These are phyloP conservation scores for Microctenopoma steveboyesi DNA, from an alignment of 2,797 vertebrate genomes.

Conservation along the genomic window DNA sequence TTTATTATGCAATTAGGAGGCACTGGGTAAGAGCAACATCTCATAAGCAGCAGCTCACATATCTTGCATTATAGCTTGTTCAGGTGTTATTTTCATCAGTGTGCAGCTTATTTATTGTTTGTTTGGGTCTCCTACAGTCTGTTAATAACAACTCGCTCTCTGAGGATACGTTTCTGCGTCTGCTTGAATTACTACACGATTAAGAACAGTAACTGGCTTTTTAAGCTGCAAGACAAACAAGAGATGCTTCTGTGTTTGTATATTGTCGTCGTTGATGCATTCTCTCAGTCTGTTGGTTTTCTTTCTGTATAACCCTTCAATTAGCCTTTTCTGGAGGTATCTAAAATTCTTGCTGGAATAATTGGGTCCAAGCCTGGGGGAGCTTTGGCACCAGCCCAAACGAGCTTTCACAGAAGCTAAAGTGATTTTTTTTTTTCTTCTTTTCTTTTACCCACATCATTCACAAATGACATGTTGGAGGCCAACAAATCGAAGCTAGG, in stretches of 20 bases:
- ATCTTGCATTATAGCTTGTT: slow-evolving; percentile 46
- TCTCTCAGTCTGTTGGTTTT: slow-evolving; percentile 35
- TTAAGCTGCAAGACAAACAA: slow-evolving; percentile 11
- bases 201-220: slow-evolving; percentile 22
- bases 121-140: slow-evolving; percentile 44
- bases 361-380: slow-evolving; percentile 60
- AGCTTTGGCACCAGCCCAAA: slow-evolving; percentile 58
- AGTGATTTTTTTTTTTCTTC: slow-evolving; percentile 21
- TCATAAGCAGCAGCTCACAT: slow-evolving; percentile 46
- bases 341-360: slow-evolving; percentile 50
- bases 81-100: slow-evolving; percentile 39
- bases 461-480: slow-evolving; percentile 31
- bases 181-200: slow-evolving; percentile 44
- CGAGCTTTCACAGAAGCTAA: slow-evolving; percentile 55
- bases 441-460: slow-evolving; percentile 25
- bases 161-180: slow-evolving; percentile 20
- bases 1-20: slow-evolving; percentile 60
- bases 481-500: slow-evolving; percentile 63
- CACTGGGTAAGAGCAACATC: slow-evolving; percentile 52
- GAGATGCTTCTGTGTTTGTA: slow-evolving; percentile 10
- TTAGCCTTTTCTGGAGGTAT: slow-evolving; percentile 44
- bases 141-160: slow-evolving; percentile 58
- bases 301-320: slow-evolving; percentile 35
- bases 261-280: slow-evolving; percentile 26
- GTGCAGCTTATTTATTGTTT: slow-evolving; percentile 55